Evolutionary conservation across 2,797 vertebrate genomes (phyloP).

Genomic region (Pelochelys cantorii): DNA sequence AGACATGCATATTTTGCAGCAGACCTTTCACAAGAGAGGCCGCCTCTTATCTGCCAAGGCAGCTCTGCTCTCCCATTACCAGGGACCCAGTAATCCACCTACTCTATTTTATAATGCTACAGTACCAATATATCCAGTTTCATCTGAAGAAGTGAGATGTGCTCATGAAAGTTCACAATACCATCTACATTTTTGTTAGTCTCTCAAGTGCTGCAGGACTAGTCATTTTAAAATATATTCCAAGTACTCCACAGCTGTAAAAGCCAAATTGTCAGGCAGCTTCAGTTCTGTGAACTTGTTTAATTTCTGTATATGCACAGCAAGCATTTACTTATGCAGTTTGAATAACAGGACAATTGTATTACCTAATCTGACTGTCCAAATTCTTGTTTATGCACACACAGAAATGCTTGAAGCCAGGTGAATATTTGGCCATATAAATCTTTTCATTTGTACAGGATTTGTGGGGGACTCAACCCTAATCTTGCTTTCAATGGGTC

Average conservation of each 20-base stretch:
- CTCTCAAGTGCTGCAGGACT: too few species aligned
- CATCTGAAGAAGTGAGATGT: too few species aligned
- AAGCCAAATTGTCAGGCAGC: background rate
- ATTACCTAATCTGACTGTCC: background rate
- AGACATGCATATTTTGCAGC: too few species aligned
- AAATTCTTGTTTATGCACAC: background rate
- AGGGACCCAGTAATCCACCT: too few species aligned
- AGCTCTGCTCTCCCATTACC: too few species aligned
- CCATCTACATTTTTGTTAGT: too few species aligned
- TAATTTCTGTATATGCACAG: background rate
- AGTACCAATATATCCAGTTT: too few species aligned
- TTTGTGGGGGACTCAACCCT: background rate
- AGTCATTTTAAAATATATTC: background rate
- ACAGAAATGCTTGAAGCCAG: background rate
- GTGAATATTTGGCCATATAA: background rate
- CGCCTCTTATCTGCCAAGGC: too few species aligned
- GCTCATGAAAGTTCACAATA: too few species aligned
- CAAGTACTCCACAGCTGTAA: fast-evolving
- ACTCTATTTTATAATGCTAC: too few species aligned
- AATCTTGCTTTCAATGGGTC: background rate
- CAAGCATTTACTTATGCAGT: background rate
- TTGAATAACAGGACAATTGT: background rate
- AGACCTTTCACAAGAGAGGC: too few species aligned
- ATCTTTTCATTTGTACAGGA: background rate
- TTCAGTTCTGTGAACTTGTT: background rate